Evolutionary conservation across 2,888 invertebrate species (phyloP), one percentile per base, ranked within the genome.

Genomic region (Pheosia tremula): DNA sequence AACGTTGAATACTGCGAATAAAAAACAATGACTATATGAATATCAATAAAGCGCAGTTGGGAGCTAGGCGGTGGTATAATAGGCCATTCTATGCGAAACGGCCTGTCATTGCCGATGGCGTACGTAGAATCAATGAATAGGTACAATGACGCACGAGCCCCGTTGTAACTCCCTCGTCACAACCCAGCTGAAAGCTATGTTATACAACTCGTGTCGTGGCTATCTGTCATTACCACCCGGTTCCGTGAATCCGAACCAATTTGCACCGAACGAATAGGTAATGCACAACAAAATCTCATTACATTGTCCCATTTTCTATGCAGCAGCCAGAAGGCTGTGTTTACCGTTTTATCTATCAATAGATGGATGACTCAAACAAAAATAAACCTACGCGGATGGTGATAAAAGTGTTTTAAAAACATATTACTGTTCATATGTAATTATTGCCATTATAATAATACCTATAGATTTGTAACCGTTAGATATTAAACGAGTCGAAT

Each of bases 71-170:
- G 10, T 62, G 50, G 60, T 60, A 56, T 64, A 60, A 75, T 61
- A 62, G 50, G 53, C 50, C 55, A 62, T 63, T 64, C 24, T 64
- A 63, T 64, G 60, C 50, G 38, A 63, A 56, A 56, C 13, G 47
- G 38, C 45, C 60, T 67, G 60, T 66, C 72, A 74, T 61, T 55
- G 56, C 39, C 53, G 64, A 56, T 64, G 63, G 60, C 60, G 61
- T 66, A 66, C 61, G 56, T 66, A 60, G 61, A 67, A 64, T 61
- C 63, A 71, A 67, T 72, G 65, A 66, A 63, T 63, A 24, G 24
- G 24, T 24, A 61, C 61, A 56, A 72, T 79, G 81, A 81, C 80
- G 81, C 78, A 81, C 72, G 61, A 57, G 38, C 58, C 53, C 41
- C 63, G 45, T 70, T 61, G 68, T 74, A 74, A 74, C 63, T 62